phyloP scores from a whole-genome alignment of 1,140 invertebrate species.

The Micrasema minimum region DNA sequence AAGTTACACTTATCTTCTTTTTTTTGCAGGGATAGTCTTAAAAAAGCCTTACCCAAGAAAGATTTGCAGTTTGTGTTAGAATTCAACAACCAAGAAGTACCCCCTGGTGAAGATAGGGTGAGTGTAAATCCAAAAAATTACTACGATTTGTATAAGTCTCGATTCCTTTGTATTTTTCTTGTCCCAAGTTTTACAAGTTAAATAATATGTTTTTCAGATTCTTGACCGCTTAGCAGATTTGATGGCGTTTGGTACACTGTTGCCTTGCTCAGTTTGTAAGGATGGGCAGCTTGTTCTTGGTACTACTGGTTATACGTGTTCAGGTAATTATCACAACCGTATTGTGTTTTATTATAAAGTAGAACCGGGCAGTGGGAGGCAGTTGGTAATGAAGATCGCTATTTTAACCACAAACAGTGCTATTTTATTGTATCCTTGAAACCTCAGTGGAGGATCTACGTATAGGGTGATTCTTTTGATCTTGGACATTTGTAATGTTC shows the following conservation, averaged over 20 bases:
- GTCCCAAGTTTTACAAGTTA: too few relatives aligned
- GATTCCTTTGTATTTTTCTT: constrained; percentile 9
- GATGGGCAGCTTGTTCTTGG: constrained; percentile 77
- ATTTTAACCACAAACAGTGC: too few relatives aligned
- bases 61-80: constrained; percentile 75
- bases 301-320: constrained; percentile 69
- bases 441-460: too few relatives aligned
- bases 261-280: constrained; percentile 84
- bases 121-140: constrained; percentile 47
- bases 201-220: constrained; percentile 66
- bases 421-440: too few relatives aligned
- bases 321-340: too few relatives aligned
- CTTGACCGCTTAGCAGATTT: constrained; percentile 83
- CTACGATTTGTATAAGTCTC: too few relatives aligned
- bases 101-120: constrained; percentile 73
- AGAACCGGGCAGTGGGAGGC: too few relatives aligned
- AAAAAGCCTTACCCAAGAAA: constrained; percentile 67
- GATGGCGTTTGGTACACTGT: constrained; percentile 87
- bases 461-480: too few relatives aligned
- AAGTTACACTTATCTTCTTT: neutral
- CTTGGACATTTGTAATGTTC: too few relatives aligned
- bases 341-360: too few relatives aligned
- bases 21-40: constrained; percentile 61
- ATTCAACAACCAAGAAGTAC: constrained; percentile 77
- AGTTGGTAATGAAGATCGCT: too few relatives aligned